Conservation (phyloP, 2,797 vertebrate species). For the Pangasius larnaudii region DNA sequence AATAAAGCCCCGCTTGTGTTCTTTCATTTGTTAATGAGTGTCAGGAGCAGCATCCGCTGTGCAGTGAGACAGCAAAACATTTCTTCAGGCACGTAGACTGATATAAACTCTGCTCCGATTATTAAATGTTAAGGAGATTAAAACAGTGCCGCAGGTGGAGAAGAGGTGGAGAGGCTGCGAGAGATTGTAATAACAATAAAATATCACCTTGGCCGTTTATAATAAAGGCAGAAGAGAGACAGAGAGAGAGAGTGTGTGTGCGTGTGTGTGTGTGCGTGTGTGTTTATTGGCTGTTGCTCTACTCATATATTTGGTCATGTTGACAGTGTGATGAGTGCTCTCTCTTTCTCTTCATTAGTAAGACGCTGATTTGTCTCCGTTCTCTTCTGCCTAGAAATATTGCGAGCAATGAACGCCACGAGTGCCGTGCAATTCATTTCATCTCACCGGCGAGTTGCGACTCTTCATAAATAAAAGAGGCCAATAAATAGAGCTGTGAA, state of each 20-base stretch:
- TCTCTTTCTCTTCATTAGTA: constrained; percentile 23
- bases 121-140: constrained; percentile 21
- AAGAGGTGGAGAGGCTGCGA: background rate
- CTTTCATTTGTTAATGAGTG: background rate
- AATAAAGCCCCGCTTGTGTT: background rate
- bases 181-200: constrained; percentile 18
- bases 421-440: constrained; percentile 5
- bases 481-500: constrained; percentile 8
- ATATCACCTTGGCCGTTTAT: constrained; percentile 21
- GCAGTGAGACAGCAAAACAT: background rate
- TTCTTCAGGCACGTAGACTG: background rate
- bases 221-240: constrained; percentile 3
- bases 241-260: background rate
- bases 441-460: constrained; percentile 9
- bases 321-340: constrained; percentile 23
- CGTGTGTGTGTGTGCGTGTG: constrained; percentile 8
- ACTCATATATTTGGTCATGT: background rate
- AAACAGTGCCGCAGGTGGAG: background rate
- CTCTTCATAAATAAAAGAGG: constrained; percentile 14
- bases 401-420: background rate
- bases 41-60: background rate
- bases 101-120: constrained; percentile 4
- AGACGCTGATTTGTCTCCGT: constrained; percentile 9
- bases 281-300: background rate
- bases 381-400: constrained; percentile 14